phyloP scores from a whole-genome alignment of 2,888 invertebrate genomes.

The Limnephilus lunatus region DNA sequence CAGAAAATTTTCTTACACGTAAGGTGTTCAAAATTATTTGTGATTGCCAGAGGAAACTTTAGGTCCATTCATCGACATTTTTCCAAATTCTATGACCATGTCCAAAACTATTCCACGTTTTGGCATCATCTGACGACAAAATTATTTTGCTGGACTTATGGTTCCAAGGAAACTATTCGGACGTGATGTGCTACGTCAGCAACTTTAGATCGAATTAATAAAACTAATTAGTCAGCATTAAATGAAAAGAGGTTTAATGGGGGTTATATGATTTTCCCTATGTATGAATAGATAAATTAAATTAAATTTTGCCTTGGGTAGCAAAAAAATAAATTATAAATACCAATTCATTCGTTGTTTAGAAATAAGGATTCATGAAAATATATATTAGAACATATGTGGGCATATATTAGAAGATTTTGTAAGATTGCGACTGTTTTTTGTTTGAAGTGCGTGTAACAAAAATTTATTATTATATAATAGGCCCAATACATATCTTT shows the following conservation, averaged over 20 bases:
- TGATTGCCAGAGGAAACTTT: background rate
- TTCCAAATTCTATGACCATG: background rate
- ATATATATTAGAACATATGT: too few species aligned
- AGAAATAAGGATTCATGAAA: too few species aligned
- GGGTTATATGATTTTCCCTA: background rate
- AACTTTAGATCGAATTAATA: background rate
- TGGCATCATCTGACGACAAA: background rate
- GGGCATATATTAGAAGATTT: too few species aligned
- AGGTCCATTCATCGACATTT: background rate
- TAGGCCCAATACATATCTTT: background rate
- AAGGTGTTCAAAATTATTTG: background rate
- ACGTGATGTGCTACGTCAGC: background rate
- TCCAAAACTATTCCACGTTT: background rate
- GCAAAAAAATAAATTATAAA: too few species aligned
- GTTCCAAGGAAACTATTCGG: background rate
- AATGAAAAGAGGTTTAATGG: background rate
- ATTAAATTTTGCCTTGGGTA: background rate
- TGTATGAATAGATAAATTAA: background rate
- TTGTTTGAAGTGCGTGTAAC: too few species aligned
- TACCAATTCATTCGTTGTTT: too few species aligned
- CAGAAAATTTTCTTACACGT: background rate
- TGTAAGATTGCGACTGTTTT: too few species aligned
- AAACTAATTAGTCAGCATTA: background rate
- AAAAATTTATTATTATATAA: too few species aligned
- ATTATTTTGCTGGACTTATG: background rate